A percentile compares a stretch with the other conserved stretches of the same genome.
Evolutionary conservation across 2,888 invertebrate genomes (phyloP).

Genomic region (Agrilus biguttatus): DNA sequence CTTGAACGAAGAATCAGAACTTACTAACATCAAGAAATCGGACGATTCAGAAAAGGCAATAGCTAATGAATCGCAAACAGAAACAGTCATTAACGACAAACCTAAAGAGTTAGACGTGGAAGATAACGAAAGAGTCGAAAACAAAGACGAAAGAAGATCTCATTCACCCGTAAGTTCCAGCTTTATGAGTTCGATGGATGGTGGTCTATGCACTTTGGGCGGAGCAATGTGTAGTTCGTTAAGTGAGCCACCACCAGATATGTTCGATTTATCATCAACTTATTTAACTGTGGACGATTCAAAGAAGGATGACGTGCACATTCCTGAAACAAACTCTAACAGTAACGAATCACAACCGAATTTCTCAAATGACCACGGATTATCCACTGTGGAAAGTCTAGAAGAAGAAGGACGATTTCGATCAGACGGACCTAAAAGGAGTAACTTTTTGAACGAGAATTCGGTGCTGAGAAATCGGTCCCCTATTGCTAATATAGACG

Average conservation of each 20-base stretch:
- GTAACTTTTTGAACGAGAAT: too few relatives aligned
- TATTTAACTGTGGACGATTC: slow-evolving; percentile 1
- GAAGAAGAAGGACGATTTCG: too few relatives aligned
- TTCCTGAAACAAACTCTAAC: background rate
- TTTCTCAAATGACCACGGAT: too few relatives aligned
- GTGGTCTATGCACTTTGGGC: slow-evolving; percentile 24
- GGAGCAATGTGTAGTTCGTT: slow-evolving; percentile 30
- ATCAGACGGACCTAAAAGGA: too few relatives aligned
- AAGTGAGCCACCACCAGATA: slow-evolving; percentile 30
- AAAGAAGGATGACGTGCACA: background rate
- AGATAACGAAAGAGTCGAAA: background rate
- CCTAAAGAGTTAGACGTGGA: background rate
- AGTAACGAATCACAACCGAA: background rate
- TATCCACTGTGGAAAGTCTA: too few relatives aligned
- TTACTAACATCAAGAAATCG: slow-evolving; percentile 9
- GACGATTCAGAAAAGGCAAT: background rate
- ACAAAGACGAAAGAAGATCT: background rate
- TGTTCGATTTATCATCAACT: slow-evolving; percentile 24
- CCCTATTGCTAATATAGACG: slow-evolving; percentile 15
- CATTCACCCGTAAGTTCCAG: background rate
- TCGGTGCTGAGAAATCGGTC: background rate
- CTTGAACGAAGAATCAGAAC: slow-evolving; percentile 36
- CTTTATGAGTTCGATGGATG: slow-evolving; percentile 9
- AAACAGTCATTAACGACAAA: background rate
- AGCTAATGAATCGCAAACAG: background rate